Conservation (phyloP, 2,888 invertebrate species). For the Zygothrica quintamaculata region DNA sequence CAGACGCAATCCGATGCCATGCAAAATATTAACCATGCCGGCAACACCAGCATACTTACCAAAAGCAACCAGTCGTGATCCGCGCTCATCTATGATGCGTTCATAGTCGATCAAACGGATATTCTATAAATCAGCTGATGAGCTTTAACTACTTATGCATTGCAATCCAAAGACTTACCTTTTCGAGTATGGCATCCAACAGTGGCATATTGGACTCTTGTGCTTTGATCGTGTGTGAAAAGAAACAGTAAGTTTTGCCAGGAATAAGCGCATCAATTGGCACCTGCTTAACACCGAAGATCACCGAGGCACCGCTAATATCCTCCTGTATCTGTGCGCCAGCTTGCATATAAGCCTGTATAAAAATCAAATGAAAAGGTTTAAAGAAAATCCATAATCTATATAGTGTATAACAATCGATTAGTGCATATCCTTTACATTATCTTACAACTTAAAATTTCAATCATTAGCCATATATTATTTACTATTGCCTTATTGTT, state of each 20-base stretch:
- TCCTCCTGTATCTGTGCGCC: constrained; percentile 98
- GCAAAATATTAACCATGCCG: constrained; percentile 99
- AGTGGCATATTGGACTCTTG: constrained; percentile 99
- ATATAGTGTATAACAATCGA: no score
- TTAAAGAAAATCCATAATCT: no score
- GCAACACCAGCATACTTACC: constrained; percentile 99
- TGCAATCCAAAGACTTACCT: constrained; percentile 81
- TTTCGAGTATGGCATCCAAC: constrained; percentile 97
- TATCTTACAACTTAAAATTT: no score
- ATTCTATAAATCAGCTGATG: constrained; percentile 85
- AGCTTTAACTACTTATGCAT: constrained; percentile 62
- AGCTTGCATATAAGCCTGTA: constrained; percentile 93
- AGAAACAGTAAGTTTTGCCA: constrained; percentile 98
- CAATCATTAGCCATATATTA: not conserved
- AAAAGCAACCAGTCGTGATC: constrained; percentile 97
- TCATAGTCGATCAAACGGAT: constrained; percentile 99
- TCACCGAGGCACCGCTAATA: constrained; percentile 96
- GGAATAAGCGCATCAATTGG: constrained; percentile 96
- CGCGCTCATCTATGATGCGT: constrained; percentile 94
- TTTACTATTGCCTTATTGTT: not conserved
- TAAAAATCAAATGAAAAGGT: no score
- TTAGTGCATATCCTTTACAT: no score
- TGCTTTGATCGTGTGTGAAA: constrained; percentile 99
- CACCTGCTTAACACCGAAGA: constrained; percentile 96
- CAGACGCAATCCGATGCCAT: constrained; percentile 95